These are phyloP conservation scores for Peromyscus eremicus DNA, from an alignment of 2,797 vertebrate genomes.

Conservation along the genomic window DNA sequence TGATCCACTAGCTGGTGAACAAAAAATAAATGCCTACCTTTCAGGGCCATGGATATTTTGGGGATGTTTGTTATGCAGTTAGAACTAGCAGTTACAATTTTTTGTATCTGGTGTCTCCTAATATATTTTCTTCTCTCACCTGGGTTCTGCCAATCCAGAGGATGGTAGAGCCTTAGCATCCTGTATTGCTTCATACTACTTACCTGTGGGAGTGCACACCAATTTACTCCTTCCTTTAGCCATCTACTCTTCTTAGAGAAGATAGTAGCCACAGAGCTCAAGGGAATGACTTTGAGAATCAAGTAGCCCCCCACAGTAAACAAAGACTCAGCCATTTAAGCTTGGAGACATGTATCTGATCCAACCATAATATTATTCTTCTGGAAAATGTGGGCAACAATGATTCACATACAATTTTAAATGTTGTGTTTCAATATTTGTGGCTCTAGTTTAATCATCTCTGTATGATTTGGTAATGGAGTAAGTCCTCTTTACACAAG, in stretches of 20 bases:
- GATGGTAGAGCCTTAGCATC: background rate
- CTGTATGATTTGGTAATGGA: background rate
- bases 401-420: background rate
- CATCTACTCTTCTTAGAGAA: background rate
- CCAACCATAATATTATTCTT: background rate
- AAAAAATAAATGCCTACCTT: background rate
- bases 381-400: background rate
- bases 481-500: background rate
- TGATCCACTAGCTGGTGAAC: background rate
- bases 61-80: background rate
- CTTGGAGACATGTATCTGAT: background rate
- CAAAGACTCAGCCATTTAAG: background rate
- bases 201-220: fast-evolving
- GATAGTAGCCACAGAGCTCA: background rate
- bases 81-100: background rate
- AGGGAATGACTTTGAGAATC: background rate
- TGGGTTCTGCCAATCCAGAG: too few species aligned
- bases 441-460: background rate
- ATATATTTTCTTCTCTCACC: background rate
- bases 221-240: background rate
- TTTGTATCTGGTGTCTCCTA: background rate
- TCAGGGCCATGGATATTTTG: background rate
- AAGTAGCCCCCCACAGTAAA: background rate
- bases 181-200: fast-evolving
- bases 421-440: too few species aligned